phyloP scores from a whole-genome alignment of 1,140 invertebrate genomes.

The Formica selysi region DNA sequence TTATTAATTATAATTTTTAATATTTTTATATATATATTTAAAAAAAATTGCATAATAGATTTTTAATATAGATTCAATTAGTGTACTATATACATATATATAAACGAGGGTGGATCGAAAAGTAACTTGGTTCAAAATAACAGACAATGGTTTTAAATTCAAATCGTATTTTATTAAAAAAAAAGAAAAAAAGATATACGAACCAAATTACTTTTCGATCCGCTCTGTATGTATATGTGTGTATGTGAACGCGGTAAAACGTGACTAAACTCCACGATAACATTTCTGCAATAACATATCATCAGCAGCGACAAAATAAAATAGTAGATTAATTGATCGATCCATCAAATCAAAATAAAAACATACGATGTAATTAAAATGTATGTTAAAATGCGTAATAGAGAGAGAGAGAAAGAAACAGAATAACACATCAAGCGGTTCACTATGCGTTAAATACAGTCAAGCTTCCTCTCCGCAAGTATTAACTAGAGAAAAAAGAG shows the following conservation, averaged over 20 bases:
- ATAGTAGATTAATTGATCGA: conserved; percentile 31
- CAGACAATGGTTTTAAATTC: too few relatives aligned
- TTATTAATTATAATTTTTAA: background rate
- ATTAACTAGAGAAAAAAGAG: background rate
- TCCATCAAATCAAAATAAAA: background rate
- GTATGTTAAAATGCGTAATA: background rate
- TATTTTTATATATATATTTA: background rate
- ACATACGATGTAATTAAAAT: background rate
- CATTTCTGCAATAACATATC: background rate
- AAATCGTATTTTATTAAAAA: too few relatives aligned
- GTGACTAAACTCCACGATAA: background rate
- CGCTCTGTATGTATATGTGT: too few relatives aligned
- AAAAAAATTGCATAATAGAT: background rate
- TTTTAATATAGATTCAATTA: background rate
- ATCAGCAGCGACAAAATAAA: background rate
- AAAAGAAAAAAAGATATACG: too few relatives aligned
- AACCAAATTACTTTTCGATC: too few relatives aligned
- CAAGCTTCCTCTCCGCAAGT: background rate
- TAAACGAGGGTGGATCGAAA: too few relatives aligned
- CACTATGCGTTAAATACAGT: background rate
- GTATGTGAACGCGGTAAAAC: background rate
- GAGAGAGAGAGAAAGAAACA: background rate
- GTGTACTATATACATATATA: background rate
- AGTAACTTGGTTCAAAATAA: too few relatives aligned
- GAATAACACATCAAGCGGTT: background rate